Percentiles rank a stretch among this genome's conserved stretches.
Conservation (phyloP, 2,113 vertebrate species). For the Pseudorasbora parva region DNA sequence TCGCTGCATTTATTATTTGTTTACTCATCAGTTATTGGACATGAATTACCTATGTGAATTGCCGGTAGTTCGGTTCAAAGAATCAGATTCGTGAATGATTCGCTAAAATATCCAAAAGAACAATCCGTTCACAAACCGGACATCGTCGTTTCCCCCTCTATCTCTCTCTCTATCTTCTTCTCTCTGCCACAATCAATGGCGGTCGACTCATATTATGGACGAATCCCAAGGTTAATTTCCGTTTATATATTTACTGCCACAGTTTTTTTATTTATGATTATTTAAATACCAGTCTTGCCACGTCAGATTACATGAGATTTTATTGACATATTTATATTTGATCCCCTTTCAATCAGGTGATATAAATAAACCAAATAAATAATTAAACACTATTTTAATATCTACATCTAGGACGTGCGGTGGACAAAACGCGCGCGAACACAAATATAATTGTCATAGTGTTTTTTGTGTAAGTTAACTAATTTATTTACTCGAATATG, state of each 20-base stretch:
- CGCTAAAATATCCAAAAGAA: constrained; percentile 9
- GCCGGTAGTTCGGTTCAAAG: neutral
- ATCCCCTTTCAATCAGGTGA: neutral
- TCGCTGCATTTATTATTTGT: neutral
- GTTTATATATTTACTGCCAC: neutral
- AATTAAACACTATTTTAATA: too few species aligned
- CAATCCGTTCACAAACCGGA: neutral
- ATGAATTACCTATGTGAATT: neutral
- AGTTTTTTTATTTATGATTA: neutral
- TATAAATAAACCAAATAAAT: too few species aligned
- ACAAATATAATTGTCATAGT: neutral
- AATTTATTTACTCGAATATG: neutral
- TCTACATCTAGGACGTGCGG: too few species aligned
- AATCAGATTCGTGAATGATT: neutral
- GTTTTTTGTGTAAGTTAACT: neutral
- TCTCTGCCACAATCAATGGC: constrained; percentile 48
- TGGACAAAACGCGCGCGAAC: neutral
- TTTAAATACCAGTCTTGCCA: neutral
- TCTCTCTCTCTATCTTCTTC: neutral
- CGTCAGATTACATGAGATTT: neutral
- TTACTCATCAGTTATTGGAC: neutral
- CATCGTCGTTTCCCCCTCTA: neutral
- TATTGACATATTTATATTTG: neutral
- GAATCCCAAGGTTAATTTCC: constrained; percentile 12
- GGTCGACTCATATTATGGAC: constrained; percentile 41